Evolutionary conservation across 2,888 invertebrate genomes (phyloP), one percentile per base, ranked within the genome.

Genomic region (Incurvaria masculella): DNA sequence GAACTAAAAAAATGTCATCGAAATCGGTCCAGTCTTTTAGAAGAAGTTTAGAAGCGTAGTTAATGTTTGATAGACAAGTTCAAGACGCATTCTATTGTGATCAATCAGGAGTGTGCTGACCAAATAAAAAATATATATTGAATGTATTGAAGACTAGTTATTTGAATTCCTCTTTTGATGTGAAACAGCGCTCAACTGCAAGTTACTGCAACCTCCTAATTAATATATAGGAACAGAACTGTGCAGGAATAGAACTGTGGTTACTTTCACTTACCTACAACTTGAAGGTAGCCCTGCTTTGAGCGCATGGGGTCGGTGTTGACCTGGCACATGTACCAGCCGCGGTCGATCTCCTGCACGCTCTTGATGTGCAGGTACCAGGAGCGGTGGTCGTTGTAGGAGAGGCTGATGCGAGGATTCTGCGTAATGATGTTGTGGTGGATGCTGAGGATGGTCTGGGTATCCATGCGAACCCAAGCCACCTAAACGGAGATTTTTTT

Each of bases 251-350:
- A 42, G 6, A 42, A 11, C 10, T 5, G 20, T 19, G n/a, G 6
- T 16, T 42, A 8, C 6, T 42, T 40, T 40, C 17, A 81, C 88
- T 86, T 66, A 94, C 94, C 93, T 40, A 94, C 91, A 56, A 94
- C 93, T 81, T 94, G 92, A 23, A 94, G 80, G 65, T 92, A 94
- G 50, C 94, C 94, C 64, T 92, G 89, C 50, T 90, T 82, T 49
- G 89, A 91, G 55, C 92, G 82, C 94, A 94, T 94, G 18, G 94
- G 94, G 71, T 94, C 93, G 2, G 94, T 94, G 72, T 94, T 94
- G 56, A 94, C 88, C 72, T 94, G 93, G 65, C n/a, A n/a, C n/a
- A n/a, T n/a, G n/a, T n/a, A 94, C 92, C 91, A 94, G 49, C 94
- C 94, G 5, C 93, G 83, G 72, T 94, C 94, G 38, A 85, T 83